Percentiles rank a stretch among this genome's conserved stretches.
Evolutionary conservation across 2,797 vertebrate genomes (phyloP).

Genomic region (Netta rufina): DNA sequence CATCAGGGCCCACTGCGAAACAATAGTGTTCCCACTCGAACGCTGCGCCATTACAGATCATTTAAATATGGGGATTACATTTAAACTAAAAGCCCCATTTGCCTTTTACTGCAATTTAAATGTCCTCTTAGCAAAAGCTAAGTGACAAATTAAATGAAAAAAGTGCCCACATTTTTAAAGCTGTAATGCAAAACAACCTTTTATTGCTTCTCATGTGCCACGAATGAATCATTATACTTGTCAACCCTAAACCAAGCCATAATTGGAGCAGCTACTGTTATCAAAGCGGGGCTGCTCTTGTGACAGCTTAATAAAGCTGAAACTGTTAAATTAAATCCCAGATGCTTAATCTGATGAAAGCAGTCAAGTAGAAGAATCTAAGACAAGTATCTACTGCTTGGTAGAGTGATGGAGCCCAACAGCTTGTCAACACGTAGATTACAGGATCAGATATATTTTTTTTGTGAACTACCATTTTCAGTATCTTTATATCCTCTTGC

Average conservation of each 20-base stretch:
- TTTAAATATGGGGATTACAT: conserved; percentile 83
- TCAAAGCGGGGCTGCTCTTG: conserved; percentile 75
- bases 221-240: conserved; percentile 85
- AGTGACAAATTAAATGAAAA: conserved; percentile 83
- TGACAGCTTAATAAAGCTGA: conserved; percentile 87
- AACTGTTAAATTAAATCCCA: conserved; percentile 85
- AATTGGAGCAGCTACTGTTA: conserved; percentile 86
- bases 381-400: conserved; percentile 70
- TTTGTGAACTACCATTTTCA: conserved; percentile 30
- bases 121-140: conserved; percentile 81
- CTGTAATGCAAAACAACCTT: conserved; percentile 81
- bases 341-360: conserved; percentile 82
- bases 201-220: conserved; percentile 78
- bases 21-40: conserved; percentile 75
- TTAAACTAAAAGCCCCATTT: conserved; percentile 82
- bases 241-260: conserved; percentile 84
- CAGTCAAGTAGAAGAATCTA: conserved; percentile 72
- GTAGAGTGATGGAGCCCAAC: conserved; percentile 66
- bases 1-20: conserved; percentile 77
- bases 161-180: conserved; percentile 78
- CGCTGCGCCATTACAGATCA: conserved; percentile 74
- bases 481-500: not conserved
- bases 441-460: conserved; percentile 26
- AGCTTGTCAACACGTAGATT: conserved; percentile 72
- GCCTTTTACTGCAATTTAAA: conserved; percentile 80